A percentile compares a stretch with the other conserved stretches of the same genome.
Evolutionary conservation across 2,113 vertebrate genomes (phyloP).

Genomic region (Lontra canadensis): DNA sequence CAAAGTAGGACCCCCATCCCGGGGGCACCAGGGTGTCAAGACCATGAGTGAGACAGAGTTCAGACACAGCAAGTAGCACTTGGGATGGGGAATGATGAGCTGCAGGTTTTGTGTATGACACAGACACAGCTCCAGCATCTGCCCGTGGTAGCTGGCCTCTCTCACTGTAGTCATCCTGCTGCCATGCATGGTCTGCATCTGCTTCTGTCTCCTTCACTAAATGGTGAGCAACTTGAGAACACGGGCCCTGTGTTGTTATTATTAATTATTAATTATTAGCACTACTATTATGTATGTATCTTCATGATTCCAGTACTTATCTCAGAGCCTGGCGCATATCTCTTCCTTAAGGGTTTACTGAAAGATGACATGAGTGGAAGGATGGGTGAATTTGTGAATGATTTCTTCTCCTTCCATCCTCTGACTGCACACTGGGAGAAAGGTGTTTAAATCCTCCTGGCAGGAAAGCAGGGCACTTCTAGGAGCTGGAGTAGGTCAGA

Average conservation of each 20-base stretch:
- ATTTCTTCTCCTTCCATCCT: neutral
- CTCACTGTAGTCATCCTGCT: fast-evolving
- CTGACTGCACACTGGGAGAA: neutral
- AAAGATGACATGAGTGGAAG: neutral
- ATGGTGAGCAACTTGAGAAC: neutral
- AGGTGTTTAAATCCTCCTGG: conserved; percentile 1
- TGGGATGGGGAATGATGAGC: too few species aligned
- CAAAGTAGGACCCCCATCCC: neutral
- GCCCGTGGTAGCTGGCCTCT: neutral
- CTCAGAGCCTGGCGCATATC: neutral
- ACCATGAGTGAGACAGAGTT: neutral
- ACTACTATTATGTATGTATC: neutral
- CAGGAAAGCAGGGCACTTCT: neutral
- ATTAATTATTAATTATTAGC: neutral
- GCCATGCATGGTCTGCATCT: neutral
- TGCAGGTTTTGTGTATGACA: neutral
- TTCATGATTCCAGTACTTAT: neutral
- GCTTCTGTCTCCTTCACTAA: neutral
- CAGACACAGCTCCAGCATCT: neutral
- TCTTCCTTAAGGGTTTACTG: conserved; percentile 8
- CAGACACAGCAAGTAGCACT: neutral
- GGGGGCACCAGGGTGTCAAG: fast-evolving
- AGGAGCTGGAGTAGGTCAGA: neutral
- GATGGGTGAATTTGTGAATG: neutral
- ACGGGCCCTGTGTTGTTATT: neutral